phyloP scores from a whole-genome alignment of 2,888 invertebrate species.

The Dasysyrphus tricinctus region DNA sequence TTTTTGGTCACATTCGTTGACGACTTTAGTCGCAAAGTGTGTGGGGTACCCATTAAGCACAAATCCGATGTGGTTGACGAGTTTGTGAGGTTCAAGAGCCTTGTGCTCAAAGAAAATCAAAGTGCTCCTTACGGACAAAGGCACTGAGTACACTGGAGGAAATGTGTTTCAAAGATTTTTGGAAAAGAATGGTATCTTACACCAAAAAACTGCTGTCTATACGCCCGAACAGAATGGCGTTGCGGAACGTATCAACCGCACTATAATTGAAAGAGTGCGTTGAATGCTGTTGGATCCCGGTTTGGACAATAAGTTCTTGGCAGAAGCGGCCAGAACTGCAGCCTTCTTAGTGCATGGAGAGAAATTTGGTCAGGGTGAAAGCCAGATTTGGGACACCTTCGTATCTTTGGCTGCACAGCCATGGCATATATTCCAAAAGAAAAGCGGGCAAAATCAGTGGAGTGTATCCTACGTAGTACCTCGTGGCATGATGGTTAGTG shows the following conservation, averaged over 20 bases:
- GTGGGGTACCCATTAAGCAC: too few relatives aligned
- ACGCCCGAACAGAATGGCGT: slow-evolving; percentile 75
- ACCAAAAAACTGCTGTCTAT: too few relatives aligned
- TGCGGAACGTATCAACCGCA: slow-evolving; percentile 73
- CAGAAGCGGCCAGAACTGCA: slow-evolving; percentile 1
- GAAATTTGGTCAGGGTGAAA: slow-evolving; percentile 8
- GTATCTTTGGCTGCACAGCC: too few relatives aligned
- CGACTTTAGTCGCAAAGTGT: too few relatives aligned
- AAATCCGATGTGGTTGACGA: too few relatives aligned
- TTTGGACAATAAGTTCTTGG: slow-evolving; percentile 11
- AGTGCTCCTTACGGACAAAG: slow-evolving; percentile 71
- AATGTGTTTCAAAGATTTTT: slow-evolving; percentile 63
- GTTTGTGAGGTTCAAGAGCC: slow-evolving; percentile 66
- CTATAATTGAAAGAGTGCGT: too few relatives aligned
- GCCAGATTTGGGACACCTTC: too few relatives aligned
- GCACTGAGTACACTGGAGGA: slow-evolving; percentile 65
- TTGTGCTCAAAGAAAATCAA: slow-evolving; percentile 76
- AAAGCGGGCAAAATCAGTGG: too few relatives aligned
- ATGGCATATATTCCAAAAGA: too few relatives aligned
- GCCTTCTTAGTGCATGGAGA: neutral
- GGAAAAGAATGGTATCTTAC: slow-evolving; percentile 66
- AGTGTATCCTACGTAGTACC: too few relatives aligned
- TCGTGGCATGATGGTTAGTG: too few relatives aligned
- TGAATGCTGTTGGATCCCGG: neutral
- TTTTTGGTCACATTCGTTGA: slow-evolving; percentile 81